phyloP scores from a whole-genome alignment of 2,888 invertebrate species.

The Palloptera scutellata region DNA sequence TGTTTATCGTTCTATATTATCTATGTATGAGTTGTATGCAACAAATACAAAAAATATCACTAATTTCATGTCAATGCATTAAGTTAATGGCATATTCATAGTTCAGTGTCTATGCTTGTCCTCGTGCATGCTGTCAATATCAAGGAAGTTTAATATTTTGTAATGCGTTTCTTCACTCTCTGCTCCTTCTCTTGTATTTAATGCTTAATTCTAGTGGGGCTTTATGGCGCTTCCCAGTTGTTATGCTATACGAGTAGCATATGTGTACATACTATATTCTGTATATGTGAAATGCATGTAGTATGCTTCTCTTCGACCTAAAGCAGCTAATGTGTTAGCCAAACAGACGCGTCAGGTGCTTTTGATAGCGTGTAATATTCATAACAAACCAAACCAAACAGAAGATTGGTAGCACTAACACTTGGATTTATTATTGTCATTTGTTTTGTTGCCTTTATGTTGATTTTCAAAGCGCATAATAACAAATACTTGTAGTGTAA shows the following conservation, averaged over 20 bases:
- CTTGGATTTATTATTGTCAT: background rate
- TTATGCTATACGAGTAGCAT: no score
- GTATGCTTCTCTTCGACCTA: background rate
- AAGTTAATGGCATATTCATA: slow-evolving; percentile 12
- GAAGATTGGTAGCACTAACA: background rate
- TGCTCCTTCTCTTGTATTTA: no score
- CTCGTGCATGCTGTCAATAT: background rate
- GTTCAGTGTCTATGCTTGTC: background rate
- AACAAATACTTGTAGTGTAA: background rate
- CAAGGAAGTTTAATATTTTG: background rate
- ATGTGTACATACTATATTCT: no score
- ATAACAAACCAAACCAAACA: background rate
- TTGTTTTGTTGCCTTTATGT: background rate
- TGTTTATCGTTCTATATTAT: slow-evolving; percentile 24
- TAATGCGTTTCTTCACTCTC: background rate
- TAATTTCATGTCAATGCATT: slow-evolving; percentile 29
- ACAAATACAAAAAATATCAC: slow-evolving; percentile 7
- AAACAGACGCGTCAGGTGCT: slow-evolving; percentile 11
- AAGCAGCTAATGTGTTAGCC: background rate
- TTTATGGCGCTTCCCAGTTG: no score
- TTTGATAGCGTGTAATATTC: slow-evolving; percentile 6
- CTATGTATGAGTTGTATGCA: background rate
- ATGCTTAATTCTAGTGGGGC: no score
- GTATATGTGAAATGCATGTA: no score
- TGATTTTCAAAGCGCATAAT: no score